A percentile compares a stretch with the other conserved stretches of the same genome.
Evolutionary conservation across 2,113 vertebrate species (phyloP).

Genomic region (Ptychochromis oligacanthus): DNA sequence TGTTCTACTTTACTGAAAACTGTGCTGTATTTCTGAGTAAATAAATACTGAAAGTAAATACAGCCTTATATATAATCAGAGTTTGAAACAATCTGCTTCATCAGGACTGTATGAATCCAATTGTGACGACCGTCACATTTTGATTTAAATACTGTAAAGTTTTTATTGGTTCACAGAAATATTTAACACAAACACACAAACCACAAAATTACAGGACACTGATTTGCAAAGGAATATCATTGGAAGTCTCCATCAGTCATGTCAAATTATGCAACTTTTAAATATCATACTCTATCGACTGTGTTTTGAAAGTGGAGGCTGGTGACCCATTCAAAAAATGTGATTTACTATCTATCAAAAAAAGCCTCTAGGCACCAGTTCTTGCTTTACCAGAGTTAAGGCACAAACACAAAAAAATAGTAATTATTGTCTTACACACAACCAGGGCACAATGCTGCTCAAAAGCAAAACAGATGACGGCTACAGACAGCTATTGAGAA

Average conservation of each 20-base stretch:
- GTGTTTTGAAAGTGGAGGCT: neutral
- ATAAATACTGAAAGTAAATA: neutral
- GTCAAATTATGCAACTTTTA: neutral
- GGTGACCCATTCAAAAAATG: neutral
- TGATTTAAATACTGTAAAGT: neutral
- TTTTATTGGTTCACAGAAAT: neutral
- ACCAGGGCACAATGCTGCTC: constrained; percentile 10
- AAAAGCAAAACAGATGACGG: constrained; percentile 57
- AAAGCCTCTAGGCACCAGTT: neutral
- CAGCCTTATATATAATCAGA: no score
- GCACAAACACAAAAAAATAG: constrained; percentile 13
- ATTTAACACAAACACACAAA: neutral
- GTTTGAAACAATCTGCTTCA: no score
- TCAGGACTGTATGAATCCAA: no score
- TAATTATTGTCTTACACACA: constrained; percentile 46
- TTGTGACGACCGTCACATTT: neutral
- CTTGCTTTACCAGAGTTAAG: constrained; percentile 22
- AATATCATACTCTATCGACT: neutral
- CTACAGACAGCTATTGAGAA: constrained; percentile 42
- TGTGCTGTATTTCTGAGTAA: neutral
- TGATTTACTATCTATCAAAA: constrained; percentile 17
- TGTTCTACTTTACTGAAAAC: neutral
- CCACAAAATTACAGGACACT: neutral
- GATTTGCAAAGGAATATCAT: neutral
- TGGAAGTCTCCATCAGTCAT: neutral